These are phyloP conservation scores for Schlechtendalia chinensis DNA, from an alignment of 1,140 invertebrate species.

Conservation along the genomic window DNA sequence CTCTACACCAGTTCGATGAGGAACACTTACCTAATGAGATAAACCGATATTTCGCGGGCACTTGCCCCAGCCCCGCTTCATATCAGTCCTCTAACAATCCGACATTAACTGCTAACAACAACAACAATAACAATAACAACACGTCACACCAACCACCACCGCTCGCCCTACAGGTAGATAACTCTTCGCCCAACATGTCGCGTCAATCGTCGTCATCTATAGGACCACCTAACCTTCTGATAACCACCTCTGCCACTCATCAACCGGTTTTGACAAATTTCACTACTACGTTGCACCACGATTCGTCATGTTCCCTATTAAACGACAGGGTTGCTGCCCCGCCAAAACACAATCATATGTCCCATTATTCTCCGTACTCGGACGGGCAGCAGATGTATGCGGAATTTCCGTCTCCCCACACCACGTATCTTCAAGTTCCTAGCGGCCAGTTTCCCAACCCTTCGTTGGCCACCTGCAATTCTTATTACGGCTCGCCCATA, in stretches of 20 bases:
- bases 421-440: conserved; percentile 40
- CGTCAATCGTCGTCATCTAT: neutral
- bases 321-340: neutral
- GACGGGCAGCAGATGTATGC: conserved; percentile 24
- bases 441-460: conserved; percentile 24
- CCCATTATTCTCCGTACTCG: conserved; percentile 5
- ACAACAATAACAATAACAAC: neutral
- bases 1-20: conserved; percentile 8
- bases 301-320: neutral
- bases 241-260: neutral
- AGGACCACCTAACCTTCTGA: no score
- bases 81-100: neutral
- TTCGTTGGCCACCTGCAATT: neutral
- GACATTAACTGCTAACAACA: neutral
- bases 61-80: neutral
- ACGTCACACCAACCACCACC: neutral
- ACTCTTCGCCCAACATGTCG: conserved; percentile 19
- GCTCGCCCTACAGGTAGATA: neutral
- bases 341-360: neutral
- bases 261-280: conserved; percentile 16
- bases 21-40: conserved; percentile 27
- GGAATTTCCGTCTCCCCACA: conserved; percentile 16
- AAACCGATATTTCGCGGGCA: conserved; percentile 11
- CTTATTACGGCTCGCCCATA: conserved; percentile 28
- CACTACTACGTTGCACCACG: conserved; percentile 2